Base-by-base conservation (phyloP, 2,888 invertebrate genomes). In the Xestia xanthographa region DNA sequence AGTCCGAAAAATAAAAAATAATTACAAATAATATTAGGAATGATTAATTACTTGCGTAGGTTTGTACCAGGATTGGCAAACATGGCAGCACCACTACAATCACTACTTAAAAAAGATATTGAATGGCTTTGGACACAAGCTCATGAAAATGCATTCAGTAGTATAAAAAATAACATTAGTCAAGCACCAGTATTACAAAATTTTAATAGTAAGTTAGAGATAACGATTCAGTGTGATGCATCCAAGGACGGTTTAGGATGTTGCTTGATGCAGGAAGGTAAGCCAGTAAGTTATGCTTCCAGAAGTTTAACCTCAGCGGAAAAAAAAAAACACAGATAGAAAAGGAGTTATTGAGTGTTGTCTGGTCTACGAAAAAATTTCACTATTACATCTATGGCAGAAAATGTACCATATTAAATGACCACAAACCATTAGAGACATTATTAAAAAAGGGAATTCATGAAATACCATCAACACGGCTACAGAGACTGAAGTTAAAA, bases 301-400 rank as follows among this genome's bases (percentile, higher is more conserved):
- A 60, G 60, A 22, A 22, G 79, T 66, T 41, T 86, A 17, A 83
- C 78, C 60, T 14, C 12, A 2, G 5, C 79, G 17, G 79, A n/a
- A n/a, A n/a, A 75, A 5, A 50, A 65, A 53, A 56, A 26, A n/a
- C 92, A 12, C 92, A 94, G 86, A 92, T 94, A 12, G 92, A 94
- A 84, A 93, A 93, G 78, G 92, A 94, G 81, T 74, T 91, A 5
- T 81, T 93, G 66, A 91, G 92, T 43, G 89, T 92, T 20, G 87
- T 88, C 6, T 91, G 90, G 80, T 89, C 91, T 8, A 88, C 87
- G 81, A 88, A 75, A 91, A 91, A 80, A 1, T 56, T 66, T 17
- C 71, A 53, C 2, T 65, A 65, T 63, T 77, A 41, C 43, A 74
- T 78, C 20, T 81, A 81, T 58, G 58, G 58, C 3, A 29, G 17